Percentiles rank a stretch among this genome's conserved stretches.
phyloP scores from a whole-genome alignment of 2,113 vertebrate species.

The Calypte anna region DNA sequence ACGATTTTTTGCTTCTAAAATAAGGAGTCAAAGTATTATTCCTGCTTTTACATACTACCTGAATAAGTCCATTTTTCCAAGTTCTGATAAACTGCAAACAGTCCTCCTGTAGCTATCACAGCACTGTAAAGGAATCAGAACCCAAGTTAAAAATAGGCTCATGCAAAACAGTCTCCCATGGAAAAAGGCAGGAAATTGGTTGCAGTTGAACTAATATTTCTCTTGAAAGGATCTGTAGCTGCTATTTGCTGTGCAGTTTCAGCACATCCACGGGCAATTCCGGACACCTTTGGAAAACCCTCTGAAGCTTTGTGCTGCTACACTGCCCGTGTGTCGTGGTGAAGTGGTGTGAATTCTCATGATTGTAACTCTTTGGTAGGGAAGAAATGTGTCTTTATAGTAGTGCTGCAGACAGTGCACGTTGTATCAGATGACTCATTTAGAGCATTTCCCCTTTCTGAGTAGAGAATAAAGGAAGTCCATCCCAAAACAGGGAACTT shows the following conservation, averaged over 20 bases:
- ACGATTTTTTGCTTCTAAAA: neutral
- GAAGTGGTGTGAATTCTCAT: neutral
- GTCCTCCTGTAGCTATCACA: neutral
- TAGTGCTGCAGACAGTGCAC: neutral
- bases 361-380: neutral
- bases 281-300: neutral
- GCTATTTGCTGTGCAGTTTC: neutral
- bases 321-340: neutral
- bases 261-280: neutral
- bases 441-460: conserved; percentile 2
- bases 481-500: conserved; percentile 12
- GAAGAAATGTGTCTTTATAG: neutral
- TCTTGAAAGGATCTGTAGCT: neutral
- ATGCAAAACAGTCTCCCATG: neutral
- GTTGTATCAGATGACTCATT: neutral
- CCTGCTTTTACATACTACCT: neutral
- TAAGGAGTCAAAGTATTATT: neutral
- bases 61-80: neutral
- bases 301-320: neutral
- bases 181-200: conserved; percentile 57
- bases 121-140: conserved; percentile 3
- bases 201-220: conserved; percentile 59
- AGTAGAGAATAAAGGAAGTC: conserved; percentile 11
- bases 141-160: conserved; percentile 5
- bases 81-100: neutral